A percentile compares a stretch with the other conserved stretches of the same genome.
Conservation (phyloP, 2,797 vertebrate species). For the Sandelia bainsii region DNA sequence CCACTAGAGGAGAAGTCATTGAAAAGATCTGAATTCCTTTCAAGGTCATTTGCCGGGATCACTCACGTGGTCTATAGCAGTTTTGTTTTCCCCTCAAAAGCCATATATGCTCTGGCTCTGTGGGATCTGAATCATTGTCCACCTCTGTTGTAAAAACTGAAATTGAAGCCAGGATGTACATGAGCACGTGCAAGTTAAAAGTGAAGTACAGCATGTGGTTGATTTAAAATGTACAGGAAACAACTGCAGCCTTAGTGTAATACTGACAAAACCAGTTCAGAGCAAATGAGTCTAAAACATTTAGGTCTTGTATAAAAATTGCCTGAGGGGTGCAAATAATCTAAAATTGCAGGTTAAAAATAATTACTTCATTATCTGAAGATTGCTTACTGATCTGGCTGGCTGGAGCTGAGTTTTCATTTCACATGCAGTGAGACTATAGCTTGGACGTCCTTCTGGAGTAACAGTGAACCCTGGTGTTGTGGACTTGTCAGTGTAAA, state of each 20-base stretch:
- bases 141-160: not conserved
- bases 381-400: not conserved
- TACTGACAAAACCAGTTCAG: not conserved
- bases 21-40: constrained; percentile 72
- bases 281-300: not conserved
- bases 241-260: not conserved
- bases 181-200: not conserved
- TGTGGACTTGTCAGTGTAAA: not conserved
- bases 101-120: not conserved
- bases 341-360: not conserved
- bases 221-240: not conserved
- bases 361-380: not conserved
- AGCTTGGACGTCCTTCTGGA: constrained; percentile 41
- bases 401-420: constrained; percentile 11
- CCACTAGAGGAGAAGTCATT: constrained; percentile 64
- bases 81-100: not conserved
- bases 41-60: constrained; percentile 77
- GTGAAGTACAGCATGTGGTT: not conserved
- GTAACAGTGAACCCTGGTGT: constrained; percentile 76
- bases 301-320: not conserved
- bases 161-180: not conserved
- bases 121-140: not conserved
- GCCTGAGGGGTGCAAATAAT: not conserved
- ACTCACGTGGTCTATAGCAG: constrained; percentile 18
- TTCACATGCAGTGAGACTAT: constrained; percentile 21